These are phyloP conservation scores for Drosophila cracens DNA, from an alignment of 2,888 invertebrate species.

Conservation along the genomic window DNA sequence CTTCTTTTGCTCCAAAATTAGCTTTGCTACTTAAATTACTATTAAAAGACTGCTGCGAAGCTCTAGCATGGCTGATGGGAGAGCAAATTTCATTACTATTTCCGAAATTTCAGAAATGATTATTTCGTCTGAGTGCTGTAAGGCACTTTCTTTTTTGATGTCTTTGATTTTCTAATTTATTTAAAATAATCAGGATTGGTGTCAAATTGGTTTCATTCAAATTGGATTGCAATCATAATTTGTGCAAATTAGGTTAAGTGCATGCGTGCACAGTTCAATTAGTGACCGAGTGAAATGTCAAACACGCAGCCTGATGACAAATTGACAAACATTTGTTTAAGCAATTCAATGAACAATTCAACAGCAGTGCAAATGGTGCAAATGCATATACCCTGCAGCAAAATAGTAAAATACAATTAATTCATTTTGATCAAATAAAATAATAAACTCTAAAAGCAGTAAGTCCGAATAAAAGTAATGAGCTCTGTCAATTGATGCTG, in stretches of 20 bases:
- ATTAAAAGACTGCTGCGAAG: not conserved
- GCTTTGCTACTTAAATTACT: not conserved
- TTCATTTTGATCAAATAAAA: not conserved
- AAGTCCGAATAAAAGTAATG: not conserved
- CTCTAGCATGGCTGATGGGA: not conserved
- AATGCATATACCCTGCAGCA: slow-evolving; percentile 16
- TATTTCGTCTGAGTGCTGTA: not conserved
- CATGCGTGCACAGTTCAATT: slow-evolving; percentile 11
- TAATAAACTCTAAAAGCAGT: not conserved
- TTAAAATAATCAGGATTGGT: slow-evolving; percentile 13
- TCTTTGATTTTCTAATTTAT: not conserved
- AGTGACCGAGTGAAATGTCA: slow-evolving; percentile 16
- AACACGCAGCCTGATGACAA: slow-evolving; percentile 39
- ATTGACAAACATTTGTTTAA: slow-evolving; percentile 46
- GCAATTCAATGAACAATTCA: slow-evolving; percentile 30
- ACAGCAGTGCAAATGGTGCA: slow-evolving; percentile 2
- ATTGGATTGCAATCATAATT: slow-evolving; percentile 38
- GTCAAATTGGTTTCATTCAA: slow-evolving; percentile 17
- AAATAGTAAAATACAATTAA: not conserved
- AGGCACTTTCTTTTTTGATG: not conserved
- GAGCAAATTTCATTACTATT: not conserved
- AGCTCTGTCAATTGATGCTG: slow-evolving; percentile 25
- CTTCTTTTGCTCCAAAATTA: not conserved
- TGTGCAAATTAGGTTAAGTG: slow-evolving; percentile 37
- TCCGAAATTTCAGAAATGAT: not conserved